These are phyloP conservation scores for Chiropotes sagulatus DNA, from an alignment of 2,797 vertebrate species.

Conservation along the genomic window DNA sequence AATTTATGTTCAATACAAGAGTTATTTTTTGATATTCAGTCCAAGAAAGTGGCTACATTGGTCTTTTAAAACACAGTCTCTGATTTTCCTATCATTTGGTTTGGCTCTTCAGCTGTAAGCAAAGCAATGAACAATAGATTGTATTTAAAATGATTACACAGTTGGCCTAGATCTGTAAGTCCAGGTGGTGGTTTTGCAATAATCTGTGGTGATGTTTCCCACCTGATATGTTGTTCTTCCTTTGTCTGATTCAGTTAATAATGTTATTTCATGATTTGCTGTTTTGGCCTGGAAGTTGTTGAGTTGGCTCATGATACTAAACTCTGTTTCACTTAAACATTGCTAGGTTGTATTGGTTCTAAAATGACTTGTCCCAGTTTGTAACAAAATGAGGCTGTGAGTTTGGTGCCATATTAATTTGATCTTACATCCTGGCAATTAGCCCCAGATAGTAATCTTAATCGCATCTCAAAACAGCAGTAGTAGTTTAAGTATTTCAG, in stretches of 20 bases:
- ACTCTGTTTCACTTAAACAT: background rate
- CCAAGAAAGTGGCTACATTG: background rate
- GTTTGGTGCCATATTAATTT: background rate
- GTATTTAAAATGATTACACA: conserved; percentile 8
- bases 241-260: conserved; percentile 24
- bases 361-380: background rate
- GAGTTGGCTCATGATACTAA: background rate
- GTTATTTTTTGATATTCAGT: background rate
- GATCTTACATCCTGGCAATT: background rate
- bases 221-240: background rate
- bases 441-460: background rate
- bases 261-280: background rate
- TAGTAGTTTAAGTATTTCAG: background rate
- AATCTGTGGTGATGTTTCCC: background rate
- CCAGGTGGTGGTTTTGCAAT: conserved; percentile 21
- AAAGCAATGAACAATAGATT: conserved; percentile 39
- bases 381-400: background rate
- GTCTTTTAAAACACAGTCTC: conserved; percentile 34
- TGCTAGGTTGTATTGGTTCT: background rate
- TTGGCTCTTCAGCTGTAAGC: background rate
- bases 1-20: background rate
- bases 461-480: background rate
- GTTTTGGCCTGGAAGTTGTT: background rate
- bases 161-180: background rate
- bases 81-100: conserved; percentile 14